phyloP scores from a whole-genome alignment of 2,797 vertebrate genomes.

The Lithobates pipiens region DNA sequence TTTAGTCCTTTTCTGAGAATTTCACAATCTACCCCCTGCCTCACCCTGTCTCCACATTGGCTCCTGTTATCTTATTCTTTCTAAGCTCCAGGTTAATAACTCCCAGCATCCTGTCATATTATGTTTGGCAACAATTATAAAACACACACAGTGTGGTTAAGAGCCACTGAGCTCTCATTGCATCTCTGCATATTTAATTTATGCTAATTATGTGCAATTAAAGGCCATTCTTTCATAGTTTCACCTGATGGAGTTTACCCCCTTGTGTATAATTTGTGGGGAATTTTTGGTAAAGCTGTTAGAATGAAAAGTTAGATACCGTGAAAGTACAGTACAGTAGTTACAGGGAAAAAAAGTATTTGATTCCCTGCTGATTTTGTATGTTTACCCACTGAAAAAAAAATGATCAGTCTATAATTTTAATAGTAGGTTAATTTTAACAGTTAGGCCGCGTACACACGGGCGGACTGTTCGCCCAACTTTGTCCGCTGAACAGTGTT shows the following conservation, averaged over 20 bases:
- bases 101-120: background rate
- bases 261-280: constrained; percentile 8
- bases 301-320: too few relatives aligned
- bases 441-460: too few relatives aligned
- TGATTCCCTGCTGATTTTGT: too few relatives aligned
- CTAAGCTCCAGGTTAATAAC: background rate
- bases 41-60: background rate
- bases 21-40: background rate
- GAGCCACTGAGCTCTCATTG: background rate
- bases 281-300: background rate
- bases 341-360: too few relatives aligned
- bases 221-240: background rate
- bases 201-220: constrained; percentile 27
- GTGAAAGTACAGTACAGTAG: too few relatives aligned
- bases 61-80: background rate
- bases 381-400: too few relatives aligned
- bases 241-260: constrained; percentile 5
- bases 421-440: too few relatives aligned
- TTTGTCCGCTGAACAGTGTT: too few relatives aligned
- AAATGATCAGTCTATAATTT: too few relatives aligned
- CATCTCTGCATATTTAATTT: constrained; percentile 32
- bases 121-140: constrained; percentile 21
- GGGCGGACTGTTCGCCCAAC: too few relatives aligned
- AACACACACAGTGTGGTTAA: constrained; percentile 2
- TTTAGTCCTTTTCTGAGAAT: background rate